Evolutionary conservation across 64 coral and sea anemone species (phyloP).

Genomic region (Stichodactyla mertensii): DNA sequence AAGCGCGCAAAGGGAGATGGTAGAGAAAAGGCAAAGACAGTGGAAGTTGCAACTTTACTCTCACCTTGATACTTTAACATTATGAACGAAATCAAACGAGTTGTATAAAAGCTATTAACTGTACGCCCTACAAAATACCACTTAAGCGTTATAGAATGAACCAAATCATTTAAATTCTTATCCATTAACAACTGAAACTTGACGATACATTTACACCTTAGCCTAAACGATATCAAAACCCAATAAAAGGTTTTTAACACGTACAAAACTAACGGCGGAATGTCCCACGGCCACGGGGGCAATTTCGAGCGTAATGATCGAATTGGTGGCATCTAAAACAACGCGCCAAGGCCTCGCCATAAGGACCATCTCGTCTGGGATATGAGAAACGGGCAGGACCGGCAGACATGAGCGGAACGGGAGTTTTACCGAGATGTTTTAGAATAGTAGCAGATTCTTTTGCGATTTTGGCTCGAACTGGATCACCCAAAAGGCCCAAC

Average conservation of each 20-base stretch:
- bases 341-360: background rate
- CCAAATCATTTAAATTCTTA: too few relatives aligned
- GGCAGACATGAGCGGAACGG: background rate
- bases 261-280: too few relatives aligned
- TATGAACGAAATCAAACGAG: too few relatives aligned
- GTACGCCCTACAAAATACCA: background rate
- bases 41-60: too few relatives aligned
- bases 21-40: background rate
- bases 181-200: too few relatives aligned
- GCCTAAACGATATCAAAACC: background rate
- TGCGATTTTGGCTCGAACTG: background rate
- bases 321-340: conserved; percentile 7
- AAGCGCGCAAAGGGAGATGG: conserved; percentile 6
- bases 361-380: conserved; percentile 1
- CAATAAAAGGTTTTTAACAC: background rate
- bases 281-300: background rate
- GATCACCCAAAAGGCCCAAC: conserved; percentile 1
- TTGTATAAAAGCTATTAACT: too few relatives aligned
- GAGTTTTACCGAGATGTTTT: background rate
- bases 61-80: too few relatives aligned
- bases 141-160: background rate
- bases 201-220: too few relatives aligned
- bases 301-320: background rate
- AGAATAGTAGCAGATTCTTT: background rate
- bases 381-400: background rate